Conservation (phyloP, 1,140 invertebrate species). For the Micrasema longulum region DNA sequence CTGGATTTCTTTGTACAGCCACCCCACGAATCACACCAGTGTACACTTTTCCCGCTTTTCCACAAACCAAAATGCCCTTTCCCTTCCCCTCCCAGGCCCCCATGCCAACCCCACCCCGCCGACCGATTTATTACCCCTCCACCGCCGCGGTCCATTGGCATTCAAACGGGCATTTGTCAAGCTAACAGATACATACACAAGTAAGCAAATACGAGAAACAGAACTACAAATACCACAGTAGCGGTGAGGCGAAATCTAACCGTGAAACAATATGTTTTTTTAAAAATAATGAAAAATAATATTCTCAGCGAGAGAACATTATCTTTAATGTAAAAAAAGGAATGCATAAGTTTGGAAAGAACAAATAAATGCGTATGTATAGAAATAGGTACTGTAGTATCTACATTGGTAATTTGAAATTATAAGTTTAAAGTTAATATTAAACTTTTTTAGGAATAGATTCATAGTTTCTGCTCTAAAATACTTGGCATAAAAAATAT, state of each 20-base stretch:
- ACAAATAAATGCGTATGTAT: too few species aligned
- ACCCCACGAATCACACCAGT: slow-evolving; percentile 25
- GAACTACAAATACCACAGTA: slow-evolving; percentile 20
- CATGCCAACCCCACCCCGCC: background rate
- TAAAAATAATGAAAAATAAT: too few species aligned
- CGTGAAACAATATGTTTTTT: too few species aligned
- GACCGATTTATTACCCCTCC: slow-evolving; percentile 35
- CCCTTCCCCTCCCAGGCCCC: background rate
- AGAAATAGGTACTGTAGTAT: too few species aligned
- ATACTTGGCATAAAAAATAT: too few species aligned
- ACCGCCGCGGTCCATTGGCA: slow-evolving; percentile 40
- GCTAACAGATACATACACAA: slow-evolving; percentile 36
- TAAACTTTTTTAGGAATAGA: too few species aligned
- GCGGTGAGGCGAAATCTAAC: background rate
- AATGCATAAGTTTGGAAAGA: too few species aligned
- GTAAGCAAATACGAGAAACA: slow-evolving; percentile 35
- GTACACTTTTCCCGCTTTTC: slow-evolving; percentile 27
- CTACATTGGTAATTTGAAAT: too few species aligned
- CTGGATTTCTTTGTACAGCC: slow-evolving; percentile 18
- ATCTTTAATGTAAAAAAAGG: too few species aligned
- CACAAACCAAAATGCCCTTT: slow-evolving; percentile 28
- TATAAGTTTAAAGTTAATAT: too few species aligned
- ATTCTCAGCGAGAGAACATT: too few species aligned
- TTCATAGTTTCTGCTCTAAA: too few species aligned
- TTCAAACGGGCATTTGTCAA: slow-evolving; percentile 46